Evolutionary conservation across 2,113 vertebrate genomes (phyloP), one percentile per base, ranked within the genome.

Genomic region (Solenodon paradoxus): DNA sequence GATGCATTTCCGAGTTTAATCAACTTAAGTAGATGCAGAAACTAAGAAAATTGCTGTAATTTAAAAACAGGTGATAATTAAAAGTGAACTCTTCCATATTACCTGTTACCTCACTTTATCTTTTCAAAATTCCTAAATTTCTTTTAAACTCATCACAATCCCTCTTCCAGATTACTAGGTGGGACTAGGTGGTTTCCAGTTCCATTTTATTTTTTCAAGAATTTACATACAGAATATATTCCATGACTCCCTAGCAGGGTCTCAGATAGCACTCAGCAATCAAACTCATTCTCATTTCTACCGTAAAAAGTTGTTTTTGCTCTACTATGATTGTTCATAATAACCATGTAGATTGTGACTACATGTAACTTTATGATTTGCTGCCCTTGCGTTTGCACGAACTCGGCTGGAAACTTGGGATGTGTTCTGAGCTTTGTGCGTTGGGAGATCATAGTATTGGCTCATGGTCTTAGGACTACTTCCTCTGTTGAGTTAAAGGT

Each of bases 101-200:
- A 42, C 13, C 53, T 69, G 9, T 77, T 71, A 59, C 79, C 61
- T 83, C 7, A 61, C 92, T 95, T 87, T 89, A 55, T 45, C 47
- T 95, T 35, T 66, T 83, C 9, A 42, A 77, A 42, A 28, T 81
- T 86, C 92, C 69, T 94, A 10, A n/a, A 42, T 93, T 66, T 80
- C 61, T 16, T 72, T 90, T 61, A 66, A 84, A 32, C 17, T 87
- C 61, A 71, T 94, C 5, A 77, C n/a, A 59, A 16, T 42, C 30
- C 4, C 35, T 87, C 72, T 38, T 35, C 28, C 26, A 87, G 53
- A 88, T 17, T 59, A 28, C 45, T 66, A 10, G 11, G 17, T 66
- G 13, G 11, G 17, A 4, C 30, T 30, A 84, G 55, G 15, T 82
- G 30, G 66, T 78, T 95, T 82, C 83, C 74, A 90, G 47, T 83